A percentile compares a stretch with the other conserved stretches of the same genome.
Evolutionary conservation across 2,888 invertebrate species (phyloP).

Genomic region (Poecilus cupreus): DNA sequence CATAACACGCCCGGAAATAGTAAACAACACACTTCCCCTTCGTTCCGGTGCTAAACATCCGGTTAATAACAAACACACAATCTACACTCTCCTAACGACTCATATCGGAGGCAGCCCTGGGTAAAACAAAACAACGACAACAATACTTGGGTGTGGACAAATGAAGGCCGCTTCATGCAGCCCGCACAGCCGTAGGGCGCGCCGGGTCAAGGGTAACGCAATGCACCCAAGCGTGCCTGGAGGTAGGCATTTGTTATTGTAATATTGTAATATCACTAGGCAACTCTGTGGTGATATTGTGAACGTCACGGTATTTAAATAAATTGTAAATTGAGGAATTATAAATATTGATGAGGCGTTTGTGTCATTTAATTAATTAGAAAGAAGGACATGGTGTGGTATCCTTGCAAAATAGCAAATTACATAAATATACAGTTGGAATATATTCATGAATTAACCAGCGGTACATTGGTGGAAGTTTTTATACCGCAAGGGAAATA

Average conservation of each 20-base stretch:
- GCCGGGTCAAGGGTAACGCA: constrained; percentile 26
- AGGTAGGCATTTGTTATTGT: not conserved
- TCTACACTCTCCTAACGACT: not conserved
- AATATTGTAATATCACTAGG: not conserved
- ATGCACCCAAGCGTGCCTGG: not conserved
- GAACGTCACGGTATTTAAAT: not conserved
- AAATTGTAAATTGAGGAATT: not conserved
- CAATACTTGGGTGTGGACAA: constrained; percentile 15
- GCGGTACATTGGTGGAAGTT: no score
- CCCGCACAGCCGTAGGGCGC: not conserved
- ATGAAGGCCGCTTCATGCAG: constrained; percentile 1
- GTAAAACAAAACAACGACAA: not conserved
- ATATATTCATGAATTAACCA: no score
- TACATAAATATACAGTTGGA: no score
- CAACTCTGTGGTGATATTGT: not conserved
- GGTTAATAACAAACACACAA: constrained; percentile 6
- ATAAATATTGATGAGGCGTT: not conserved
- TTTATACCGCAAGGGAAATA: no score
- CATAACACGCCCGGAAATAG: constrained; percentile 5
- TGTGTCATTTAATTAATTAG: not conserved
- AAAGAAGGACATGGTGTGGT: not conserved
- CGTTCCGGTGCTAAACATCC: constrained; percentile 33
- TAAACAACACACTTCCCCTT: constrained; percentile 17
- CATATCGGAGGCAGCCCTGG: not conserved
- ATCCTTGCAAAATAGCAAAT: not conserved